A percentile compares a stretch with the other conserved stretches of the same genome.
These are phyloP conservation scores for Neocrepidodera transversa DNA, from an alignment of 2,888 invertebrate species.

Conservation along the genomic window DNA sequence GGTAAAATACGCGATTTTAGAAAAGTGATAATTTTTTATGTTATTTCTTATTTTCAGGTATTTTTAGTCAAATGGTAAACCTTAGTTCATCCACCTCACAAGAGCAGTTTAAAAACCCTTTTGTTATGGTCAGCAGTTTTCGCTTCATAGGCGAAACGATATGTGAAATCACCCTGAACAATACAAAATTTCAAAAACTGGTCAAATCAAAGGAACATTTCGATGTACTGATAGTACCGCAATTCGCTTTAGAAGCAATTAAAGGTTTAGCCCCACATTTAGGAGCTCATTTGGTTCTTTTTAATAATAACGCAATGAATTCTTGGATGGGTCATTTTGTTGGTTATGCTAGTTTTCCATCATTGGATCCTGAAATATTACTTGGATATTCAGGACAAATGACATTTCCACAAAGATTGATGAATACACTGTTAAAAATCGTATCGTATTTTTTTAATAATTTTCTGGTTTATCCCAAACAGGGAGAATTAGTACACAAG, in stretches of 20 bases:
- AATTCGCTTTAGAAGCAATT: constrained; percentile 62
- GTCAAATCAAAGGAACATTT: constrained; percentile 55
- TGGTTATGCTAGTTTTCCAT: constrained; percentile 60
- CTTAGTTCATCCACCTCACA: not conserved
- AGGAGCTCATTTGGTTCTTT: constrained; percentile 55
- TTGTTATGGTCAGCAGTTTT: not conserved
- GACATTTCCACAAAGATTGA: constrained; percentile 63
- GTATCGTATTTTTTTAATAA: constrained; percentile 44
- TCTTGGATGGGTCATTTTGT: constrained; percentile 61
- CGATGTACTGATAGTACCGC: constrained; percentile 60
- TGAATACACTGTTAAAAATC: constrained; percentile 59
- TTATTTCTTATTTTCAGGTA: too few species aligned
- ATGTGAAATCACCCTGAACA: constrained; percentile 47
- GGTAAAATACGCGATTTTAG: too few species aligned
- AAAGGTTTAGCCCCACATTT: constrained; percentile 56
- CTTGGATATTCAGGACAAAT: constrained; percentile 58
- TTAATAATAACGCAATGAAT: constrained; percentile 60
- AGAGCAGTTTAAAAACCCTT: not conserved
- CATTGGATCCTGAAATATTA: constrained; percentile 61
- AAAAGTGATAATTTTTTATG: too few species aligned
- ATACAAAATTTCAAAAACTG: constrained; percentile 50
- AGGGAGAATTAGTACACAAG: constrained; percentile 44
- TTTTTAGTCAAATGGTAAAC: not conserved
- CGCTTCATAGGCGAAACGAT: not conserved
- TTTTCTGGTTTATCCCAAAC: constrained; percentile 36